Conservation (phyloP, 2,888 invertebrate species). For the Ceratothoa steindachneri region DNA sequence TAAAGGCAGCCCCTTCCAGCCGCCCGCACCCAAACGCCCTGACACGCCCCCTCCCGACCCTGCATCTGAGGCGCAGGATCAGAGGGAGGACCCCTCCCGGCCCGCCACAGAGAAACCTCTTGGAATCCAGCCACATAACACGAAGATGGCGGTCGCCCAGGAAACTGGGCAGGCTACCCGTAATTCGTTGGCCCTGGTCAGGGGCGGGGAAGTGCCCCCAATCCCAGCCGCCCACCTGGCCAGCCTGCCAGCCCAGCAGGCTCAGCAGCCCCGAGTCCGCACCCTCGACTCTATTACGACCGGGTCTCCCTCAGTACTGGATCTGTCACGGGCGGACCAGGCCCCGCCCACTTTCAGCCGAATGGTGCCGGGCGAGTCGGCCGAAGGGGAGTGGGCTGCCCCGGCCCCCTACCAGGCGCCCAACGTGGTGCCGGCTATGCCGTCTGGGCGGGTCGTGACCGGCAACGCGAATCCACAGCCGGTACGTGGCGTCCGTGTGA, state of each 20-base stretch:
- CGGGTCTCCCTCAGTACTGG: constrained; percentile 25
- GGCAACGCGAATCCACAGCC: constrained; percentile 44
- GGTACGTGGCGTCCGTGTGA: constrained; percentile 23
- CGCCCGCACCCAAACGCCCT: constrained; percentile 14
- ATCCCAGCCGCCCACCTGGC: constrained; percentile 25
- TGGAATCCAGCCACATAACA: background rate
- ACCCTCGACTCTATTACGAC: constrained; percentile 11
- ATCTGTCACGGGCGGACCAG: constrained; percentile 22
- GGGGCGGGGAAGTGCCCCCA: background rate
- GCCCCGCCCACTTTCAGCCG: constrained; percentile 37
- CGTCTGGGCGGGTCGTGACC: constrained; percentile 39
- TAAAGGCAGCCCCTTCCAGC: constrained; percentile 46
- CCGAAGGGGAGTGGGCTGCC: constrained; percentile 25
- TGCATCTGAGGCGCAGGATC: background rate
- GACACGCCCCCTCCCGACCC: background rate
- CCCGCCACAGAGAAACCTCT: background rate
- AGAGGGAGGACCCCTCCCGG: background rate
- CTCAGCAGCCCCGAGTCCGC: constrained; percentile 25
- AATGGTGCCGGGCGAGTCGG: constrained; percentile 45
- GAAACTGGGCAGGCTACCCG: background rate
- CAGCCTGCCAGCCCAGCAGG: constrained; percentile 8
- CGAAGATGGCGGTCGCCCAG: background rate
- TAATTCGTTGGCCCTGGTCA: background rate
- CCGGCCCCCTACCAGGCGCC: constrained; percentile 27
- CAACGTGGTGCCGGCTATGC: constrained; percentile 33